phyloP scores from a whole-genome alignment of 2,113 vertebrate genomes.

The Neopipo cinnamomea region DNA sequence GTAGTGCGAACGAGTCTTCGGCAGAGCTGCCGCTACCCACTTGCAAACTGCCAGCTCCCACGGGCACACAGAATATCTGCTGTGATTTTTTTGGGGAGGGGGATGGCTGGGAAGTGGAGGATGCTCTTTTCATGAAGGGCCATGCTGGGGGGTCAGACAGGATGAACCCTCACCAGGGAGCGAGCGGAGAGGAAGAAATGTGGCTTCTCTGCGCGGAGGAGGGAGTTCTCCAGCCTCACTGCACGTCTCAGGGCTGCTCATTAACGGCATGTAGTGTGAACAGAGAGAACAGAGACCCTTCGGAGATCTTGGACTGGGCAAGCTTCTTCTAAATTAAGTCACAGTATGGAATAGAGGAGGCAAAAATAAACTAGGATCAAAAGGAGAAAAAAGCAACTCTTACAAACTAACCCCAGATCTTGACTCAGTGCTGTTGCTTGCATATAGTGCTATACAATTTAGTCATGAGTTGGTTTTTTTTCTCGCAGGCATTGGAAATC shows the following conservation, averaged over 20 bases:
- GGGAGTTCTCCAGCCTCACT: neutral
- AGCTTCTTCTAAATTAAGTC: slow-evolving; percentile 72
- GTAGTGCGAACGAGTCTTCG: slow-evolving; percentile 65
- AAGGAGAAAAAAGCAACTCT: slow-evolving; percentile 24
- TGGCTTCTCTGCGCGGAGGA: neutral
- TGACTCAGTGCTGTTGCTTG: slow-evolving; percentile 71
- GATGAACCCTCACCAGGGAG: neutral
- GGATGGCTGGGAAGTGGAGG: neutral
- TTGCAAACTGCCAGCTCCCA: slow-evolving; percentile 36
- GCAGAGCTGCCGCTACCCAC: slow-evolving; percentile 50
- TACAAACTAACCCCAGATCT: slow-evolving; percentile 37
- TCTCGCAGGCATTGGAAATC: slow-evolving; percentile 44
- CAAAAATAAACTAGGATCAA: slow-evolving; percentile 71
- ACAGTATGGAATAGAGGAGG: slow-evolving; percentile 78
- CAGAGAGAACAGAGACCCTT: slow-evolving; percentile 32
- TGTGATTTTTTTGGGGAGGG: neutral
- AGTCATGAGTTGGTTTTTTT: neutral
- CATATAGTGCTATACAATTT: slow-evolving; percentile 84
- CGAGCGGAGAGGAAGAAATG: neutral
- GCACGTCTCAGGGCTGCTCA: neutral
- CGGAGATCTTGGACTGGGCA: slow-evolving; percentile 29
- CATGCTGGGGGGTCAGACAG: neutral
- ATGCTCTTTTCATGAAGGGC: neutral
- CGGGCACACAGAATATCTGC: neutral
- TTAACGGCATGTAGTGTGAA: neutral